phyloP scores from a whole-genome alignment of 2,113 vertebrate genomes.

The Etia nguti region DNA sequence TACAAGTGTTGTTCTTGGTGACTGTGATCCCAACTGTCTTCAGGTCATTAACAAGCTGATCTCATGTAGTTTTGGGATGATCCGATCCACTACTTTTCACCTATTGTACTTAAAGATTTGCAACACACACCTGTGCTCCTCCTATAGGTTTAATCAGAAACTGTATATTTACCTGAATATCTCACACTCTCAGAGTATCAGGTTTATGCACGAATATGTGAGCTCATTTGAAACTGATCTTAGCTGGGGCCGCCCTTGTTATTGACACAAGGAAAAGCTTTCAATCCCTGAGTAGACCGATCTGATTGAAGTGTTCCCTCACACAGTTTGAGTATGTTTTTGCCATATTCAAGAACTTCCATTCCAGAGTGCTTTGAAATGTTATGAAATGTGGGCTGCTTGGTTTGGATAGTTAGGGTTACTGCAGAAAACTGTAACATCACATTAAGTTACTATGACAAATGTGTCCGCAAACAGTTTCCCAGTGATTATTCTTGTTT shows the following conservation, averaged over 20 bases:
- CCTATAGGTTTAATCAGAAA: background rate
- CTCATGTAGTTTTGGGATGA: background rate
- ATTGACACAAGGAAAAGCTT: background rate
- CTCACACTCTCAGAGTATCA: slow-evolving; percentile 12
- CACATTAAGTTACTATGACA: background rate
- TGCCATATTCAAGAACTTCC: background rate
- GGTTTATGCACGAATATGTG: slow-evolving; percentile 23
- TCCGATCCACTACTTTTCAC: background rate
- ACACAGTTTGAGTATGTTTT: background rate
- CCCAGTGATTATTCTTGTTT: background rate
- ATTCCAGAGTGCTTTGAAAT: background rate
- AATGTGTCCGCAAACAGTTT: background rate
- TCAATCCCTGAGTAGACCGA: background rate
- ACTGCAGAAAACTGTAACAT: background rate
- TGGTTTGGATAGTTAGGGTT: background rate
- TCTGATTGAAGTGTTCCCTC: background rate
- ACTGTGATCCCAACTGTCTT: background rate
- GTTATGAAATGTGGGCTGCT: background rate
- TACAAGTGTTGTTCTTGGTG: background rate
- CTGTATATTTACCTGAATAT: background rate
- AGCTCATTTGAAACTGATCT: slow-evolving; percentile 39
- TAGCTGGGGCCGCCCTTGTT: background rate
- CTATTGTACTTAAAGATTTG: background rate
- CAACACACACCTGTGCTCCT: background rate
- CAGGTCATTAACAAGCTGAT: background rate